A percentile compares a stretch with the other conserved stretches of the same genome.
Conservation (phyloP, 30 jellyfish, hydroid and myxozoan species). For the Morbakka virulenta region DNA sequence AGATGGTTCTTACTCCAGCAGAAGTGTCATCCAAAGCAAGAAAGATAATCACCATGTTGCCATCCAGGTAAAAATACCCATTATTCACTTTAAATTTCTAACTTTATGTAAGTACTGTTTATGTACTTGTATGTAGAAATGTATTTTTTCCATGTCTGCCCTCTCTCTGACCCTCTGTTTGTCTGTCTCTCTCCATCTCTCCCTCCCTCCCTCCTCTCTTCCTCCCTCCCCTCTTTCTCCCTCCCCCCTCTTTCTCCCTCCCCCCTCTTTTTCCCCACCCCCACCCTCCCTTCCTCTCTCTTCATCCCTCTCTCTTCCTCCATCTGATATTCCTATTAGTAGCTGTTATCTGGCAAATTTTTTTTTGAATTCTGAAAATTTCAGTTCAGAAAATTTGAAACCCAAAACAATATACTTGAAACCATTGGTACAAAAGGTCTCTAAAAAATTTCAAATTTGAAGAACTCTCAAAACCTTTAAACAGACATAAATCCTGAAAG, state of each 20-base stretch:
- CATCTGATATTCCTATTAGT: neutral
- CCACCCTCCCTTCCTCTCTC: no score
- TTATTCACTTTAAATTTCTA: neutral
- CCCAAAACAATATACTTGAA: no score
- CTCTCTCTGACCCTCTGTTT: neutral
- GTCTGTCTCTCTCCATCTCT: no score
- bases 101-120: neutral
- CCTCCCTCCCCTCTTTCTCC: no score
- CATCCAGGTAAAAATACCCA: constrained; percentile 70
- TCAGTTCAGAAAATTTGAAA: no score
- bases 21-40: constrained; percentile 71
- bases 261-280: neutral
- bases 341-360: neutral
- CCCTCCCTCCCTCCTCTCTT: no score
- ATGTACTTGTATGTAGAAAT: neutral
- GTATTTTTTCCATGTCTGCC: neutral
- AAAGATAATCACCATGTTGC: constrained; percentile 87
- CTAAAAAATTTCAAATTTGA: no score
- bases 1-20: constrained; percentile 78
- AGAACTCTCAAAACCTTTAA: no score
- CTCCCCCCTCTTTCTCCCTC: no score
- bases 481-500: no score
- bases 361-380: neutral
- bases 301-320: neutral
- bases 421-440: no score